These are phyloP conservation scores for Rana temporaria DNA, from an alignment of 2,113 vertebrate genomes.

Conservation along the genomic window DNA sequence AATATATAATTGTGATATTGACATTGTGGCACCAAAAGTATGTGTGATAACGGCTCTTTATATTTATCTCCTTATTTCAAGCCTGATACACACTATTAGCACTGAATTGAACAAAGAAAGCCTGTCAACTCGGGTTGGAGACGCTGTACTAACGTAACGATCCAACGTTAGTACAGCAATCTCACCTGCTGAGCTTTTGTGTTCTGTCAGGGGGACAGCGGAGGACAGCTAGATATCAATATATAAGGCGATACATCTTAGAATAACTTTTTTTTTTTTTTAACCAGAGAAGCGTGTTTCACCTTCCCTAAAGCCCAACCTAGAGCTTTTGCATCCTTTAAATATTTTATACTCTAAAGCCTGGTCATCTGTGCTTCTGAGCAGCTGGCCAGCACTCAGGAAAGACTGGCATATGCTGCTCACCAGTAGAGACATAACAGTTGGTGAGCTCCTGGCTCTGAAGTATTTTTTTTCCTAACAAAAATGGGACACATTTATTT, in stretches of 20 bases:
- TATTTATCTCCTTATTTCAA: too few species aligned
- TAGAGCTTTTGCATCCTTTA: slow-evolving; percentile 4
- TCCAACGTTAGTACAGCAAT: too few species aligned
- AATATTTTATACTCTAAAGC: slow-evolving; percentile 27
- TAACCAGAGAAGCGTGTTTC: not conserved
- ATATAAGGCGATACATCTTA: not conserved
- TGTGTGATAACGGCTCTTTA: too few species aligned
- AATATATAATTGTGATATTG: too few species aligned
- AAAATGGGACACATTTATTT: not conserved
- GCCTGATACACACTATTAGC: too few species aligned
- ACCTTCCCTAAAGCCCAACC: slow-evolving; percentile 17
- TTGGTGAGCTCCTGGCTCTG: slow-evolving; percentile 9
- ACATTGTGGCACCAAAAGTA: too few species aligned
- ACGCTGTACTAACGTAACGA: too few species aligned
- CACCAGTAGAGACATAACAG: not conserved
- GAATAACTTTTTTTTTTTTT: not conserved
- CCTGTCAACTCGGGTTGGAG: too few species aligned
- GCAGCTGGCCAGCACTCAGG: slow-evolving; percentile 16
- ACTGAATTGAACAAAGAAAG: too few species aligned
- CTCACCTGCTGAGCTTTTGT: too few species aligned
- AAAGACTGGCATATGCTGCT: slow-evolving; percentile 31
- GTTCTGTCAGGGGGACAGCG: too few species aligned
- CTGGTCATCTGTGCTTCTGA: slow-evolving; percentile 19
- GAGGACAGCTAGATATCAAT: too few species aligned
- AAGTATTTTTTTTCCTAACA: not conserved